Conservation (phyloP, 2,113 vertebrate species). For the Gopherus evgoodei region DNA sequence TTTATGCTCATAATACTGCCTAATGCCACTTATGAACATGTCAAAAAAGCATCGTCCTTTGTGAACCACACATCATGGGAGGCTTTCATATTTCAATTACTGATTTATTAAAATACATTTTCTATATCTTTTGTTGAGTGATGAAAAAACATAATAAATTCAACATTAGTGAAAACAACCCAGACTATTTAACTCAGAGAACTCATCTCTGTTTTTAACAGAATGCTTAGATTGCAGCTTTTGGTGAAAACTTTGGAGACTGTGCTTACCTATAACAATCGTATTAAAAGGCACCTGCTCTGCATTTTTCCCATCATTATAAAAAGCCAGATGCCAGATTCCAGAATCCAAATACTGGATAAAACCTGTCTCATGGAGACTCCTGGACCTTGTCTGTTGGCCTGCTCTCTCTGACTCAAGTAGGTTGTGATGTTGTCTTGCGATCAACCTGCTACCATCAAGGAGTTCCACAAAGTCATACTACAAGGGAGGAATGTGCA, state of each 20-base stretch:
- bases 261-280: conserved; percentile 91
- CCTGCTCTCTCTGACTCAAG: conserved; percentile 81
- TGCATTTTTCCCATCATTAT: conserved; percentile 93
- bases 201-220: not conserved
- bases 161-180: not conserved
- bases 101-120: conserved; percentile 8
- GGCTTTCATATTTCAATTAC: not conserved
- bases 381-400: conserved; percentile 86
- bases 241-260: conserved; percentile 3
- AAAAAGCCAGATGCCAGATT: conserved; percentile 98
- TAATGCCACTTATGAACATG: not conserved
- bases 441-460: conserved; percentile 96
- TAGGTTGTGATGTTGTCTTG: conserved; percentile 88
- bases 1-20: not conserved
- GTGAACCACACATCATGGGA: not conserved
- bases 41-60: not conserved
- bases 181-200: not conserved
- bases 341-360: conserved; percentile 97
- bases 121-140: not conserved
- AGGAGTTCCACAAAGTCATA: conserved; percentile 98
- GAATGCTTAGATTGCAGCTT: not conserved
- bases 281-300: conserved; percentile 96
- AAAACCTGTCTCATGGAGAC: conserved; percentile 94
- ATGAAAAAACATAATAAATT: not conserved
- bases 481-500: conserved; percentile 73